Evolutionary conservation across 64 coral and sea anemone genomes (phyloP).

Genomic region (Stichodactyla mertensii): DNA sequence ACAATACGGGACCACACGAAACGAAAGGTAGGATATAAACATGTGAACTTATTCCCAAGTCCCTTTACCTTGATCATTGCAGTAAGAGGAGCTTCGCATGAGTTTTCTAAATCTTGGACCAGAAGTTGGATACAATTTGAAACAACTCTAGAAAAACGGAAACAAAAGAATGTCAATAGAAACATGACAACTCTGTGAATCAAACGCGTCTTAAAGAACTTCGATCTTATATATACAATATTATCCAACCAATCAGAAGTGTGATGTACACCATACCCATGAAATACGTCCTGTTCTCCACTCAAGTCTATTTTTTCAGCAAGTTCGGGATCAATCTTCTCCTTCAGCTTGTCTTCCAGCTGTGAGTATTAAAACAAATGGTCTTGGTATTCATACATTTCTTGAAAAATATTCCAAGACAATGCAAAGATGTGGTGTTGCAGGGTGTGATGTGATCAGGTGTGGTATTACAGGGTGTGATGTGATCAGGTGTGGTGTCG

Average conservation of each 20-base stretch:
- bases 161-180: background rate
- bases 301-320: constrained; percentile 94
- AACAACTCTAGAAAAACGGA: constrained; percentile 63
- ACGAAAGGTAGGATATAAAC: too few species aligned
- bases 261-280: constrained; percentile 52
- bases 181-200: too few species aligned
- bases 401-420: too few species aligned
- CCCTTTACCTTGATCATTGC: constrained; percentile 86
- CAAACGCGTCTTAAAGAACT: too few species aligned
- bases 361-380: background rate
- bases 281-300: constrained; percentile 91
- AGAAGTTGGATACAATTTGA: constrained; percentile 98
- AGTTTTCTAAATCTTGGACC: constrained; percentile 92
- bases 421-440: too few species aligned
- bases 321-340: constrained; percentile 91
- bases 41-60: too few species aligned
- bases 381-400: too few species aligned
- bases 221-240: too few species aligned
- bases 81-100: constrained; percentile 94
- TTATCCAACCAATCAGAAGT: background rate
- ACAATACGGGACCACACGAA: too few species aligned
- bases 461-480: too few species aligned
- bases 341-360: constrained; percentile 95
- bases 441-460: too few species aligned
- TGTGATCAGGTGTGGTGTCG: too few species aligned